Evolutionary conservation across 2,888 invertebrate genomes (phyloP).

Genomic region (Strigamia maritima): DNA sequence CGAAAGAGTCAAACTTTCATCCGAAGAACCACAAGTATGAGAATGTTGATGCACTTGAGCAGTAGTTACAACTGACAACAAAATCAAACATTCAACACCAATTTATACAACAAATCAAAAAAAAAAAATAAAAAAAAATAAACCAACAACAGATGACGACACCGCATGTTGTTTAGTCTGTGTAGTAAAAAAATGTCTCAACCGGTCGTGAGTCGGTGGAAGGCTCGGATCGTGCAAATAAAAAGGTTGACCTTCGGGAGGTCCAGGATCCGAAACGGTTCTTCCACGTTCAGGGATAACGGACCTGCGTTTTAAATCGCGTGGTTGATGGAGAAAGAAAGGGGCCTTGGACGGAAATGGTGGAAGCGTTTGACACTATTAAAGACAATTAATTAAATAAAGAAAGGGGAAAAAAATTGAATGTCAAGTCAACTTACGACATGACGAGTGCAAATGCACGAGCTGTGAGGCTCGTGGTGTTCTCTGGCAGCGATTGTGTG

Average conservation of each 20-base stretch:
- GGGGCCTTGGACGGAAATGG: neutral
- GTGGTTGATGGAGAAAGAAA: neutral
- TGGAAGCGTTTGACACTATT: neutral
- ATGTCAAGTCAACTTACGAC: neutral
- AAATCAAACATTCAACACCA: no score
- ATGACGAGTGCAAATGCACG: slow-evolving; percentile 6
- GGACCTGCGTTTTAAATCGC: neutral
- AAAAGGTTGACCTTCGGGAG: slow-evolving; percentile 57
- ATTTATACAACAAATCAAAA: neutral
- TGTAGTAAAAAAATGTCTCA: slow-evolving; percentile 20
- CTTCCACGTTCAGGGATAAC: slow-evolving; percentile 11
- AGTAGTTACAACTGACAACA: neutral
- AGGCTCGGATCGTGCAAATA: slow-evolving; percentile 72
- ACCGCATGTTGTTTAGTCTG: neutral
- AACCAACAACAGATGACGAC: slow-evolving; percentile 11
- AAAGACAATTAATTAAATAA: neutral
- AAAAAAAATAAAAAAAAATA: slow-evolving; percentile 11
- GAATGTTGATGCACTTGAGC: slow-evolving; percentile 12
- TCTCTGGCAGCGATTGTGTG: neutral
- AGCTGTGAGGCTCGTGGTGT: neutral
- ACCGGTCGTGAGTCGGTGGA: slow-evolving; percentile 13
- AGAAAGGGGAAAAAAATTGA: neutral
- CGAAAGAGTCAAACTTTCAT: slow-evolving; percentile 1
- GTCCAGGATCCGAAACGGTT: slow-evolving; percentile 28
- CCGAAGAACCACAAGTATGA: neutral